Percentiles rank a stretch among this genome's conserved stretches.
phyloP scores from a whole-genome alignment of 2,797 vertebrate genomes.

The Danio tinwini region DNA sequence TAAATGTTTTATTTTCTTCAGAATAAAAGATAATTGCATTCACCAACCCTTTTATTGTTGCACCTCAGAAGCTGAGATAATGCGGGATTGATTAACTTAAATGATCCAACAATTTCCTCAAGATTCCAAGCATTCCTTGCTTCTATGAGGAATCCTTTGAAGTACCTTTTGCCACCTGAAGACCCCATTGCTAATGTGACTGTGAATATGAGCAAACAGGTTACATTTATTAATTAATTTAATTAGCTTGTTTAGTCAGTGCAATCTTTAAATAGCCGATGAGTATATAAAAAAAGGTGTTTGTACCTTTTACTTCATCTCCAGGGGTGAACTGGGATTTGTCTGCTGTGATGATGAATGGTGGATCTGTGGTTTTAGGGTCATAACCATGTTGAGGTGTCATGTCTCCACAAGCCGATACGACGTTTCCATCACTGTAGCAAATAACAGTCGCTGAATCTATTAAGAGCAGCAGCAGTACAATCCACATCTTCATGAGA shows the following conservation, averaged over 20 bases:
- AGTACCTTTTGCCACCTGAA: conserved; percentile 54
- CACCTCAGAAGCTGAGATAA: conserved; percentile 83
- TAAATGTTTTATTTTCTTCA: too few relatives aligned
- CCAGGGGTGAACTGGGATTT: conserved; percentile 74
- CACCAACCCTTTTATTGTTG: conserved; percentile 73
- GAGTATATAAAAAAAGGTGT: neutral
- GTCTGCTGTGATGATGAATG: conserved; percentile 76
- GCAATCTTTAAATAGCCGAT: neutral
- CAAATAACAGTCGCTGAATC: conserved; percentile 56
- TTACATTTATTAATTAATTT: neutral
- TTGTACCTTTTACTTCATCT: conserved; percentile 81
- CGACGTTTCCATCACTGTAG: conserved; percentile 78
- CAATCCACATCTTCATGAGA: conserved; percentile 50
- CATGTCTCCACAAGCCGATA: conserved; percentile 78
- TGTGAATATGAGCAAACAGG: conserved; percentile 59
- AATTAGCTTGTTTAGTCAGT: neutral
- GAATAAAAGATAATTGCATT: neutral
- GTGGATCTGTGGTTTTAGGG: conserved; percentile 65
- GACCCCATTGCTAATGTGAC: conserved; percentile 76
- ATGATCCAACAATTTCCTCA: conserved; percentile 76
- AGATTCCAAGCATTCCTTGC: conserved; percentile 74
- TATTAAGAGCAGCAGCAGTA: conserved; percentile 58
- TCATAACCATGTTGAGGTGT: conserved; percentile 73
- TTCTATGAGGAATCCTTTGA: conserved; percentile 87
- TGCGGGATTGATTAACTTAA: conserved; percentile 69